Evolutionary conservation across 2,888 invertebrate genomes (phyloP).

Genomic region (Galerucella nymphaeae): DNA sequence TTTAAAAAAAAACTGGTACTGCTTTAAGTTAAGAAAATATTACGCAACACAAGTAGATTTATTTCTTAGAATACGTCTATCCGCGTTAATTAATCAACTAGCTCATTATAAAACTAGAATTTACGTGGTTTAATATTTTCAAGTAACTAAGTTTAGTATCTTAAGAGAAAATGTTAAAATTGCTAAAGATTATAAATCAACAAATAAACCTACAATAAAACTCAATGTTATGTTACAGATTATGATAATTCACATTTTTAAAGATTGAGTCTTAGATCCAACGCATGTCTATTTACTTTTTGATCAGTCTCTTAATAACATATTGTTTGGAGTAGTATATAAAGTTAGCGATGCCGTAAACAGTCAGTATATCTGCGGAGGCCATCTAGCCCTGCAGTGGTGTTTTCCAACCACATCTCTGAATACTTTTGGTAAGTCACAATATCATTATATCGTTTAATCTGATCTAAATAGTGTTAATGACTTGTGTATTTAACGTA

Average conservation of each 20-base stretch:
- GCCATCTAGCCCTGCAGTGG: constrained; percentile 60
- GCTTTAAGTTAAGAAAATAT: background rate
- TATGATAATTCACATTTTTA: constrained; percentile 50
- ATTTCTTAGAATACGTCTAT: background rate
- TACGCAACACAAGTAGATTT: background rate
- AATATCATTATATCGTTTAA: background rate
- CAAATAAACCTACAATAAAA: constrained; percentile 12
- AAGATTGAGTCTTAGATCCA: constrained; percentile 49
- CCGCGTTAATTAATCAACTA: background rate
- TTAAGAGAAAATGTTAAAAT: background rate
- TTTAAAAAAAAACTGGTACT: too few relatives aligned
- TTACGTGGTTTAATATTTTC: background rate
- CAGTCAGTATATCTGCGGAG: constrained; percentile 59
- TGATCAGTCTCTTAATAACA: constrained; percentile 57
- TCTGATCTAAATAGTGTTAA: background rate
- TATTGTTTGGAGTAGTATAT: constrained; percentile 59
- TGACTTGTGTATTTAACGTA: constrained; percentile 6
- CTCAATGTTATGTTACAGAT: constrained; percentile 46
- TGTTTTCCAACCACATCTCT: constrained; percentile 52
- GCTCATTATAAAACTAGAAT: background rate
- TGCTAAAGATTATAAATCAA: constrained; percentile 1
- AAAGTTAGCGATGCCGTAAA: constrained; percentile 56
- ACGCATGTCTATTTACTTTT: constrained; percentile 58
- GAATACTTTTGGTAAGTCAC: constrained; percentile 55
- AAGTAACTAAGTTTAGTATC: background rate